Base-by-base conservation (phyloP, 2,113 vertebrate genomes). In the Agapornis roseicollis region DNA sequence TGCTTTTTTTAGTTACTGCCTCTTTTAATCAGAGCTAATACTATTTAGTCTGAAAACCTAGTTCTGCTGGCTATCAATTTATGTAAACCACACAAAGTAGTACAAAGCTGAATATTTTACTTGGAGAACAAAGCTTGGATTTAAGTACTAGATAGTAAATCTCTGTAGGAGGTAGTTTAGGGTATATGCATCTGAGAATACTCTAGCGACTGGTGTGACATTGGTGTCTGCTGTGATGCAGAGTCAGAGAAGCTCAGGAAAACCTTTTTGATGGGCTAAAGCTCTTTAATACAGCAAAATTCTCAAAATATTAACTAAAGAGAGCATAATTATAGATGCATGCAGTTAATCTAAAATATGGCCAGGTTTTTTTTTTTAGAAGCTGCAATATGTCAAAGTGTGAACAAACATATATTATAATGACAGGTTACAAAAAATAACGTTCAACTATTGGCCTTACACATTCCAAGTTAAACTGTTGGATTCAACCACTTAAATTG, bases 121-220 rank as follows among this genome's bases (percentile, higher is more conserved):
- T 74, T 13, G 24, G 31, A 97, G 52, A 88, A 89, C n/a, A 96
- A 97, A 89, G 79, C 65, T n/a, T 53, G 39, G 96, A 52, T 92
- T 9, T 89, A 94, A 95, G 90, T 55, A 95, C 73, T 86, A 87
- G 71, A 50, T 49, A 80, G 89, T 31, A 93, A 92, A 97, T 88
- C 93, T 96, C 89, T 89, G 85, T 88, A 29, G 81, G 55, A 96
- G 80, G 78, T 85, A 70, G 24, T 79, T 77, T 88, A 93, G 52
- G 56, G 37, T 80, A 33, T 42, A 60, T 28, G 53, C 16, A 88
- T 92, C 81, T 88, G 79, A 86, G 78, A 69, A 88, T 78, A 66
- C 72, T 76, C 70, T 85, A 81, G 66, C 55, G 93, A 95, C 50
- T 83, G 47, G 8, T 64, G 19, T 94, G 83, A 76, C 85, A 42